A percentile compares a stretch with the other conserved stretches of the same genome.
Evolutionary conservation across 2,888 invertebrate genomes (phyloP).

Genomic region (Cerceris ruficornis): DNA sequence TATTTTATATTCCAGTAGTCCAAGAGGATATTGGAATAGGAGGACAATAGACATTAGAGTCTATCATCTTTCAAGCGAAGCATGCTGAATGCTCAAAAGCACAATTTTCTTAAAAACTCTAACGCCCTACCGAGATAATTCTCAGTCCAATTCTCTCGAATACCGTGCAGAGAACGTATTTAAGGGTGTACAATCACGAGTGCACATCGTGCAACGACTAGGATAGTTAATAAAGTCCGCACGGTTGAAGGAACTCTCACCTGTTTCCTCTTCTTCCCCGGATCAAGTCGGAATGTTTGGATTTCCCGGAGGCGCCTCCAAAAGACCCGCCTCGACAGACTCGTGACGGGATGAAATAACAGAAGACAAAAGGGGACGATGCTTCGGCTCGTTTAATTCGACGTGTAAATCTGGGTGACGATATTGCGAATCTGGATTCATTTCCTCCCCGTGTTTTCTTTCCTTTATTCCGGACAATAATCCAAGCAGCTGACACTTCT

Average conservation of each 20-base stretch:
- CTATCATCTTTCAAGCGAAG: too few species aligned
- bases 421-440: constrained; percentile 14
- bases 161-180: not conserved
- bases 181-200: constrained; percentile 2
- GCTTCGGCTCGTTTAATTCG: constrained; percentile 46
- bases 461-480: not conserved
- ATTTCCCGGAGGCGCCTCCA: constrained; percentile 21
- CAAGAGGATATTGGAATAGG: too few species aligned
- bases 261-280: not conserved
- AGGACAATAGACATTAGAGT: too few species aligned
- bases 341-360: constrained; percentile 55
- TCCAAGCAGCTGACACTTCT: not conserved
- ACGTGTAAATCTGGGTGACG: constrained; percentile 49
- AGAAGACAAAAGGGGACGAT: constrained; percentile 26
- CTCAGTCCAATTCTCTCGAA: too few species aligned
- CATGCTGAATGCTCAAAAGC: too few species aligned
- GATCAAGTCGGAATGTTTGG: constrained; percentile 30
- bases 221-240: constrained; percentile 54
- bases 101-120: too few species aligned
- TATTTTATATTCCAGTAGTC: too few species aligned
- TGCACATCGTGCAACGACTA: constrained; percentile 4
- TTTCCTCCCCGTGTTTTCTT: constrained; percentile 39
- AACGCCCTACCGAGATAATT: too few species aligned
- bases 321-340: constrained; percentile 46
- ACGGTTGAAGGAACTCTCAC: constrained; percentile 27